Evolutionary conservation across 2,797 vertebrate species (phyloP).

Genomic region (Atherinosoma microstoma): DNA sequence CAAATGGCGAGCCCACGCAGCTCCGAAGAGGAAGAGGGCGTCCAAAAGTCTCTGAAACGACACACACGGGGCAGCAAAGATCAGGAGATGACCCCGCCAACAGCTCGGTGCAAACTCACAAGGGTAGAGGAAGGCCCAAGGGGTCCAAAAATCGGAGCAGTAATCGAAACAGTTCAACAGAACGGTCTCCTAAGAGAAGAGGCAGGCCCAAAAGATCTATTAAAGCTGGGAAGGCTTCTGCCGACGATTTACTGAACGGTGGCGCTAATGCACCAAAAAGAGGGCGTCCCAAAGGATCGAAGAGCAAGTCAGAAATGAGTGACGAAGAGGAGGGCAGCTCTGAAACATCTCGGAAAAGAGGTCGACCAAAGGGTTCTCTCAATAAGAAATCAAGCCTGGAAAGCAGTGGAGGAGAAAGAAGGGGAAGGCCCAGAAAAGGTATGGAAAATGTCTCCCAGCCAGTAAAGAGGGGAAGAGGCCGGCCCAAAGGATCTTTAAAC

Average conservation of each 20-base stretch:
- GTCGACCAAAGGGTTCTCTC: constrained; percentile 69
- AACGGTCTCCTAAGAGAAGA: constrained; percentile 58
- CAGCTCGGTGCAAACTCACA: constrained; percentile 33
- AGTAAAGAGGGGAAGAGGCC: constrained; percentile 66
- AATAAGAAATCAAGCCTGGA: constrained; percentile 52
- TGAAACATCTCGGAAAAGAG: constrained; percentile 56
- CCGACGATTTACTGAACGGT: constrained; percentile 59
- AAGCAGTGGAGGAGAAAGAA: constrained; percentile 29
- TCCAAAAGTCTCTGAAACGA: constrained; percentile 35
- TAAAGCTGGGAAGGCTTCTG: background rate
- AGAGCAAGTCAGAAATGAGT: constrained; percentile 46
- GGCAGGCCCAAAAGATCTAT: constrained; percentile 72
- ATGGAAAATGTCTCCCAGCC: constrained; percentile 19
- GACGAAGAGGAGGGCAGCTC: constrained; percentile 37
- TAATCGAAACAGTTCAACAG: constrained; percentile 6
- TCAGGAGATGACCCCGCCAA: background rate
- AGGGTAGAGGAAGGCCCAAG: constrained; percentile 52
- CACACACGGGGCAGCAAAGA: constrained; percentile 17
- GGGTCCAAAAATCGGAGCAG: constrained; percentile 28
- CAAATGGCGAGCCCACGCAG: constrained; percentile 50
- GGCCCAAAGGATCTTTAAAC: constrained; percentile 79
- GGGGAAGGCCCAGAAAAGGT: constrained; percentile 64
- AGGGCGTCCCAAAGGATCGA: constrained; percentile 68
- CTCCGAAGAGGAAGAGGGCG: constrained; percentile 50
- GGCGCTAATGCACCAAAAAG: constrained; percentile 55